phyloP scores from a whole-genome alignment of 2,113 vertebrate genomes.

The Pungitius pungitius region DNA sequence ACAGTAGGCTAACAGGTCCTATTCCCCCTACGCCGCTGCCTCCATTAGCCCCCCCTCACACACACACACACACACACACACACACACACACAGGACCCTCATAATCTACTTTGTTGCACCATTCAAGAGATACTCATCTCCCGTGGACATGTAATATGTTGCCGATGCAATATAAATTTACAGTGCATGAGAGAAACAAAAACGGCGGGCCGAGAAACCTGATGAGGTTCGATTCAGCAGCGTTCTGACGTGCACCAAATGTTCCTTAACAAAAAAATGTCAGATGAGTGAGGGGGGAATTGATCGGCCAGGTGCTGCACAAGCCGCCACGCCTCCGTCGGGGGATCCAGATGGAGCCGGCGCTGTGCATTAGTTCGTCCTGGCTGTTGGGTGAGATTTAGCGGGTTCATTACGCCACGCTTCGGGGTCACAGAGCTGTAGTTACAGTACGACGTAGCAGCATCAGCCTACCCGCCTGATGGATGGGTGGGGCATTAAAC shows the following conservation, averaged over 20 bases:
- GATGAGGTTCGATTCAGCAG: not conserved
- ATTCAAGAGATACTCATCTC: constrained; percentile 75
- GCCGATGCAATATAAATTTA: constrained; percentile 5
- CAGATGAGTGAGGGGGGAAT: constrained; percentile 6
- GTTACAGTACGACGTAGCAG: not conserved
- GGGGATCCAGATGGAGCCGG: constrained; percentile 42
- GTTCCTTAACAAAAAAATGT: not conserved
- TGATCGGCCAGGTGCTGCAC: constrained; percentile 28
- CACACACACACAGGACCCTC: constrained; percentile 44
- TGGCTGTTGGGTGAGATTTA: constrained; percentile 43
- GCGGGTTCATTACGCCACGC: constrained; percentile 37
- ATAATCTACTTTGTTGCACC: constrained; percentile 75
- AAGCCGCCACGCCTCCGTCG: constrained; percentile 15
- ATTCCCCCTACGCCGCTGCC: constrained; percentile 69
- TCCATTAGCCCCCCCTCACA: constrained; percentile 71
- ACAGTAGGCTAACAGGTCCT: constrained; percentile 68
- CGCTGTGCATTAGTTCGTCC: constrained; percentile 31
- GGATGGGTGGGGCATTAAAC: constrained; percentile 14
- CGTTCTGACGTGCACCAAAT: not conserved
- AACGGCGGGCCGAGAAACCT: not conserved
- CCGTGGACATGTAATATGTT: constrained; percentile 66
- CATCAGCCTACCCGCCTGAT: not conserved
- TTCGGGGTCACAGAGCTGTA: constrained; percentile 3
- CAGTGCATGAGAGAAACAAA: constrained; percentile 29
- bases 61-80: too few species aligned